Evolutionary conservation across 1,140 invertebrate genomes (phyloP).

Genomic region (Chlorops oryzae): DNA sequence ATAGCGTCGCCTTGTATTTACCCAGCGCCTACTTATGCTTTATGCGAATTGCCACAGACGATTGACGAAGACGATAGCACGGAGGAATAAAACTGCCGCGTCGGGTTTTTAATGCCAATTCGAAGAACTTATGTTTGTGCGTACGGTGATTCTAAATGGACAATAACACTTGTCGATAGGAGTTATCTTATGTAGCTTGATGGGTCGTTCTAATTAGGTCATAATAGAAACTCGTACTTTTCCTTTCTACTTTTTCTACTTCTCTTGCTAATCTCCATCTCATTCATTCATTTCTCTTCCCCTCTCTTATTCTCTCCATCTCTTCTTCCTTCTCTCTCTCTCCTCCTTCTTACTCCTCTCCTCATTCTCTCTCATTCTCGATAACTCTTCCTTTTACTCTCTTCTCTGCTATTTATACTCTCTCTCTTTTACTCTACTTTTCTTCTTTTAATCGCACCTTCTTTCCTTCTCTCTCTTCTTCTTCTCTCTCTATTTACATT

Average conservation of each 20-base stretch:
- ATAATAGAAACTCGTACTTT: not conserved
- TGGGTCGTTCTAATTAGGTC: not conserved
- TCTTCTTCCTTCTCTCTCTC: not conserved
- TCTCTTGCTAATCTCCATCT: not conserved
- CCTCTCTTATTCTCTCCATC: not conserved
- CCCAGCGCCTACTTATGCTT: no score
- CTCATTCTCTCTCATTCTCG: not conserved
- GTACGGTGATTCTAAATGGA: no score
- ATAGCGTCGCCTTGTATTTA: no score
- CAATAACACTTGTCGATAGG: no score
- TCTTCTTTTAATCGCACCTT: not conserved
- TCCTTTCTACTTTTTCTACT: not conserved
- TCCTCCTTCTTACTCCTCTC: not conserved
- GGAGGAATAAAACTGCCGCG: no score
- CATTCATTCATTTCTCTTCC: not conserved
- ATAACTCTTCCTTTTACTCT: not conserved
- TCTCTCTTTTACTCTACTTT: not conserved
- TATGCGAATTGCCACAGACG: no score
- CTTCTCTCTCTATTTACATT: not conserved
- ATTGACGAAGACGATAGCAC: no score
- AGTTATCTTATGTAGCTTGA: no score
- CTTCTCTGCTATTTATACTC: not conserved
- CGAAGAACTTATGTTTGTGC: no score
- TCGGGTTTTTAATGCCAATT: no score
- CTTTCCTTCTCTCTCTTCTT: not conserved